phyloP scores from a whole-genome alignment of 2,797 vertebrate genomes.

The Chloroceryle inda region DNA sequence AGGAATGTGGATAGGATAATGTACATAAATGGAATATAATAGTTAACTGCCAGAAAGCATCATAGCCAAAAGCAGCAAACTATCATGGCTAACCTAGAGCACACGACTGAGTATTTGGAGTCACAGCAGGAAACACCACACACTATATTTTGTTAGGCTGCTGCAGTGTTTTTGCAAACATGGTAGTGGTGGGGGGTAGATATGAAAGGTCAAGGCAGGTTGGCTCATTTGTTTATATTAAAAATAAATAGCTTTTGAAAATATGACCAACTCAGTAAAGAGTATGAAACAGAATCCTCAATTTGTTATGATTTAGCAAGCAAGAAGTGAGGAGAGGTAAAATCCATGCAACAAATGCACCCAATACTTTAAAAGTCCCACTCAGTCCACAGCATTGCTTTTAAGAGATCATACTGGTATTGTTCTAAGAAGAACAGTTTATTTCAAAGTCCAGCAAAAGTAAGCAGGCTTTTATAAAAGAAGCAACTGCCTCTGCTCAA shows the following conservation, averaged over 20 bases:
- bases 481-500: not conserved
- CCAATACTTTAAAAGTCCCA: not conserved
- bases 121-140: not conserved
- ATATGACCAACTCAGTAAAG: not conserved
- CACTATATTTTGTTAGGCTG: constrained; percentile 29
- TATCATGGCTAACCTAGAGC: not conserved
- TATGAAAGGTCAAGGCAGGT: not conserved
- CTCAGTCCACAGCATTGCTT: not conserved
- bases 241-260: constrained; percentile 49
- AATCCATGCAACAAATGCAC: not conserved
- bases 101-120: not conserved
- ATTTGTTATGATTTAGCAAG: constrained; percentile 18
- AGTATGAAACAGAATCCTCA: constrained; percentile 21
- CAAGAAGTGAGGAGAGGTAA: constrained; percentile 1
- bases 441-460: constrained; percentile 7
- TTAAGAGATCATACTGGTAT: not conserved
- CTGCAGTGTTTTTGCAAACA: constrained; percentile 33
- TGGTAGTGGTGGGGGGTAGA: not conserved
- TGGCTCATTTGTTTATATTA: constrained; percentile 25
- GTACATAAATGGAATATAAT: not conserved
- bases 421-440: not conserved
- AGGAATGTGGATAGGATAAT: not conserved
- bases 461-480: not conserved
- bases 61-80: constrained; percentile 29
- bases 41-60: not conserved